Evolutionary conservation across 2,113 vertebrate species (phyloP), one percentile per base, ranked within the genome.

Genomic region (Micronycteris hirsuta): DNA sequence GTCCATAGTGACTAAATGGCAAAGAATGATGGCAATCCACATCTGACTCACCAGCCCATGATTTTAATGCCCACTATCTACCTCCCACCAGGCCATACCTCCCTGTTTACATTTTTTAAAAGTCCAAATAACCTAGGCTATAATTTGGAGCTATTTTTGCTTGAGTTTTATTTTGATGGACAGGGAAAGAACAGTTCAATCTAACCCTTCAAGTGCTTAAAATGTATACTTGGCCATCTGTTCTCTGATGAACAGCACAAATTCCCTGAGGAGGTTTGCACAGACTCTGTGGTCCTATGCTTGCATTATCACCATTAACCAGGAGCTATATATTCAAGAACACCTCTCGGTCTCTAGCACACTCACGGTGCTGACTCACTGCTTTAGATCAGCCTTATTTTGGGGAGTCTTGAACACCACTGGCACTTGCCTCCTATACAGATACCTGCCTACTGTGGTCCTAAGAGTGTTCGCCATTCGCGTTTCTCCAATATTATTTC

Each of bases 111-210:
- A 36, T 31, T 65, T 94, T 67, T 14, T 73, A 92, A 88, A 67
- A 52, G 73, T 63, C 71, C 45, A 70, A 73, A 68, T 74, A 77
- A 93, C 56, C 33, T 20, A 81, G 36, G 9, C 61, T 96, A 7
- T 84, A 93, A 95, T 91, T 95, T 94, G 85, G 47, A 88, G 47
- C 36, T 93, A 86, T 95, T 97, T 97, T 54, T 63, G 33, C 24
- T 82, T 63, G 61, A 5, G 88, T 95, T 73, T 88, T 28, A 41
- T 68, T 96, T 52, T 86, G 71, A n/a, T 15, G 10, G 13, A 78
- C 15, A 93, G n/a, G 47, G 17, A 95, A 94, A 73, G 71, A 86
- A 93, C 81, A 94, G 80, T 73, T 97, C 71, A 63, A 26, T 49
- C 41, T 90, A 89, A 89, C 67, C 41, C 54, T 94, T 93, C 54